These are phyloP conservation scores for Reticulitermes speratus DNA, from an alignment of 1,140 invertebrate genomes.

Conservation along the genomic window DNA sequence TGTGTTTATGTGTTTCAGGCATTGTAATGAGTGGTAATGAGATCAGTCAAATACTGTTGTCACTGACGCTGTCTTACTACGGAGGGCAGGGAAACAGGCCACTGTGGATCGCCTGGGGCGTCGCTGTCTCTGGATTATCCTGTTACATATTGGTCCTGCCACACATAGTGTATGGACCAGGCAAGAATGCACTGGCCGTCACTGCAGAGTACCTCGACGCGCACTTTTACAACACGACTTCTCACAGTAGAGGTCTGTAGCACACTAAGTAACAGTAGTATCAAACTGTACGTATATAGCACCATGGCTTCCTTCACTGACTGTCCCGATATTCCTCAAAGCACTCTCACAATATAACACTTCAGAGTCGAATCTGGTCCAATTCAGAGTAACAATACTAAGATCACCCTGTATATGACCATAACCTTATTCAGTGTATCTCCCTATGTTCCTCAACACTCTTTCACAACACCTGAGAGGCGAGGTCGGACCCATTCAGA, in stretches of 20 bases:
- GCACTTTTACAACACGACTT: not conserved
- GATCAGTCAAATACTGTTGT: slow-evolving; percentile 55
- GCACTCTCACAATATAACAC: no score
- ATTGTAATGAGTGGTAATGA: slow-evolving; percentile 62
- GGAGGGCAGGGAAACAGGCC: slow-evolving; percentile 33
- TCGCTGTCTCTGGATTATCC: slow-evolving; percentile 21
- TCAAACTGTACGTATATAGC: no score
- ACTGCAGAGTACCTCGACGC: slow-evolving; percentile 38
- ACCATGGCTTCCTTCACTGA: no score
- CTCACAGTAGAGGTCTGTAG: not conserved
- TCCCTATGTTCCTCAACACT: no score
- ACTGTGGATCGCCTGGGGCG: slow-evolving; percentile 34
- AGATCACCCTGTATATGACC: no score
- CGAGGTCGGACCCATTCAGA: no score
- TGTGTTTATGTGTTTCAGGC: slow-evolving; percentile 49
- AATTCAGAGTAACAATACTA: no score
- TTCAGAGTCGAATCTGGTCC: no score
- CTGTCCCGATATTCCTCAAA: no score
- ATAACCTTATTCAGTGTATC: no score
- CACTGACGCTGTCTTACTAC: slow-evolving; percentile 37
- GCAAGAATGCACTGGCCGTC: slow-evolving; percentile 40
- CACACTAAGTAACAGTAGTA: not conserved
- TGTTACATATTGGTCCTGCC: slow-evolving; percentile 42
- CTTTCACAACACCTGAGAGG: no score
- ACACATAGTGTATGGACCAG: slow-evolving; percentile 51